Percentiles rank a stretch among this genome's conserved stretches.
Conservation (phyloP, 2,797 vertebrate species). For the Poecilia velifera region DNA sequence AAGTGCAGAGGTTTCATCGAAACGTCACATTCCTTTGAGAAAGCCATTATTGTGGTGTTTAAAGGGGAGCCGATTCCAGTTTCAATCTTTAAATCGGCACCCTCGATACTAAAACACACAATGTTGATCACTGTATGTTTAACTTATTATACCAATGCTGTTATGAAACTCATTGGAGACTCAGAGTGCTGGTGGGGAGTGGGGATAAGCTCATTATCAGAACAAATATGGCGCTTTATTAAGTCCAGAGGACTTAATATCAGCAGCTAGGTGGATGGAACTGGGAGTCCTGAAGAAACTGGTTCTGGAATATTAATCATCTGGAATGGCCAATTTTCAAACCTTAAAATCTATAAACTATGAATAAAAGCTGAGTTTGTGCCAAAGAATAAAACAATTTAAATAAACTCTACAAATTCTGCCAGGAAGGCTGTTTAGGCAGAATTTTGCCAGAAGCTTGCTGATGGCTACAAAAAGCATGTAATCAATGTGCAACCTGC, state of each 20-base stretch:
- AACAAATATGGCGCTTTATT: background rate
- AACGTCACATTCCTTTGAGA: constrained; percentile 57
- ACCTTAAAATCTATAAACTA: background rate
- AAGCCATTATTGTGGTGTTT: constrained; percentile 46
- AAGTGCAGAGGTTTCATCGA: constrained; percentile 54
- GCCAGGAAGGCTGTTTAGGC: background rate
- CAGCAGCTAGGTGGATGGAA: background rate
- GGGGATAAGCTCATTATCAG: background rate
- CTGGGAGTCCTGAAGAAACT: background rate
- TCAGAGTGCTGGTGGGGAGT: background rate
- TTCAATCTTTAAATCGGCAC: constrained; percentile 44
- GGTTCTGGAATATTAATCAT: background rate
- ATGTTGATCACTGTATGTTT: background rate
- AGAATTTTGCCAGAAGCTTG: background rate
- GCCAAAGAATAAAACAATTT: background rate
- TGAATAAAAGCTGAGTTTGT: background rate
- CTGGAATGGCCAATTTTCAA: background rate
- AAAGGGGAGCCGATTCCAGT: constrained; percentile 32
- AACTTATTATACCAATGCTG: background rate
- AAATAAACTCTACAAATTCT: background rate
- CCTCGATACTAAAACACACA: background rate
- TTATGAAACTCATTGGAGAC: background rate
- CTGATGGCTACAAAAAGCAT: background rate
- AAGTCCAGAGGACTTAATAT: background rate
- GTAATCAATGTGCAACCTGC: background rate